Evolutionary conservation across 1,140 invertebrate species (phyloP).

Genomic region (Chymomyza costata): DNA sequence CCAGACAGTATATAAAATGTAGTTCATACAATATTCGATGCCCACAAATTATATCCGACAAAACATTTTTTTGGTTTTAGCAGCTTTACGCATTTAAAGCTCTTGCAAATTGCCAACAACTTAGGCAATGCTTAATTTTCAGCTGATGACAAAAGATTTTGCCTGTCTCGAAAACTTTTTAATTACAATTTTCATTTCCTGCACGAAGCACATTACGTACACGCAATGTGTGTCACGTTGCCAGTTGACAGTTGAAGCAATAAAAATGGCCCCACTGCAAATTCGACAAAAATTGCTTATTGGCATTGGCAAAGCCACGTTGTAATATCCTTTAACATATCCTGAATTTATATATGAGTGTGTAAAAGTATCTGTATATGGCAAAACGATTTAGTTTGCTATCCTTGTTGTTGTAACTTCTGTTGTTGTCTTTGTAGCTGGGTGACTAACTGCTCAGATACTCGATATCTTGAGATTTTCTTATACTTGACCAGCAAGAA

Average conservation of each 20-base stretch:
- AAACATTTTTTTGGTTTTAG: too few relatives aligned
- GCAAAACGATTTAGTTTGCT: slow-evolving; percentile 44
- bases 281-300: slow-evolving; percentile 59
- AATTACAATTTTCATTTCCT: slow-evolving; percentile 72
- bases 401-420: background rate
- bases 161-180: slow-evolving; percentile 61
- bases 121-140: background rate
- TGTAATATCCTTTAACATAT: slow-evolving; percentile 57
- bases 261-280: slow-evolving; percentile 65
- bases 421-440: slow-evolving; percentile 37
- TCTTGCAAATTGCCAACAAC: slow-evolving; percentile 30
- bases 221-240: slow-evolving; percentile 26
- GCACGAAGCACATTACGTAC: slow-evolving; percentile 51
- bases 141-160: slow-evolving; percentile 47
- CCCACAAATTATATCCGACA: too few relatives aligned
- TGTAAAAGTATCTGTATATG: background rate
- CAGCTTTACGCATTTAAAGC: slow-evolving; percentile 55
- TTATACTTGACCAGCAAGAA: slow-evolving; percentile 13
- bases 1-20: too few relatives aligned
- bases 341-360: slow-evolving; percentile 2
- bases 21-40: too few relatives aligned
- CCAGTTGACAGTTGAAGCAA: slow-evolving; percentile 21
- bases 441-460: slow-evolving; percentile 57
- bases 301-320: slow-evolving; percentile 26
- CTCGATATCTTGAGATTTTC: slow-evolving; percentile 50